Evolutionary conservation across 1,140 invertebrate species (phyloP).

Genomic region (Drosophila nigromelanica): DNA sequence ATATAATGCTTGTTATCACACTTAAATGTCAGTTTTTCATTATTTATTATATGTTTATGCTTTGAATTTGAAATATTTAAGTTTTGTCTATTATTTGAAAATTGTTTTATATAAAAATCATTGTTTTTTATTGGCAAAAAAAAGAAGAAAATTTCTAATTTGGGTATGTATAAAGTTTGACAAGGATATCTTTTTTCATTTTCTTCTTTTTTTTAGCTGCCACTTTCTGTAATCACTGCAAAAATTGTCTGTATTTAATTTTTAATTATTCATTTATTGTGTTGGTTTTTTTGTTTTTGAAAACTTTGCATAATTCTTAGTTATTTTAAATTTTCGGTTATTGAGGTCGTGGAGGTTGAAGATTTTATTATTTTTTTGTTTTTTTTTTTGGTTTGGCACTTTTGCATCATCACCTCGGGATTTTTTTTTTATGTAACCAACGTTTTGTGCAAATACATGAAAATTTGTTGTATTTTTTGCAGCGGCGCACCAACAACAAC

Average conservation of each 20-base stretch:
- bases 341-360: not conserved
- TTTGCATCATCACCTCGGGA: conserved; percentile 46
- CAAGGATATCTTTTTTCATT: conserved; percentile 57
- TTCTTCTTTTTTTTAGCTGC: conserved; percentile 32
- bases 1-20: conserved; percentile 16
- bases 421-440: conserved; percentile 73
- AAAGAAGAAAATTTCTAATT: conserved; percentile 68
- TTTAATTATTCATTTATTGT: conserved; percentile 14
- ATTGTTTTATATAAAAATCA: not conserved
- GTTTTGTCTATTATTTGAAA: conserved; percentile 4
- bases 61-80: conserved; percentile 10
- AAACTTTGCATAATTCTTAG: conserved; percentile 21
- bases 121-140: conserved; percentile 15
- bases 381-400: conserved; percentile 29
- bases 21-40: not conserved
- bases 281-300: conserved; percentile 5
- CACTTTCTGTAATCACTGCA: conserved; percentile 33
- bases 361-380: conserved; percentile 22
- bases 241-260: conserved; percentile 28
- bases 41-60: conserved; percentile 10
- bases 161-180: conserved; percentile 73
- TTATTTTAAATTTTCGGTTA: not conserved
- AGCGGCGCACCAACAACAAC: conserved; percentile 51
- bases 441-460: conserved; percentile 55
- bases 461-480: conserved; percentile 53